Conservation (phyloP, 2,797 vertebrate genomes). For the Danio aesculapii region DNA sequence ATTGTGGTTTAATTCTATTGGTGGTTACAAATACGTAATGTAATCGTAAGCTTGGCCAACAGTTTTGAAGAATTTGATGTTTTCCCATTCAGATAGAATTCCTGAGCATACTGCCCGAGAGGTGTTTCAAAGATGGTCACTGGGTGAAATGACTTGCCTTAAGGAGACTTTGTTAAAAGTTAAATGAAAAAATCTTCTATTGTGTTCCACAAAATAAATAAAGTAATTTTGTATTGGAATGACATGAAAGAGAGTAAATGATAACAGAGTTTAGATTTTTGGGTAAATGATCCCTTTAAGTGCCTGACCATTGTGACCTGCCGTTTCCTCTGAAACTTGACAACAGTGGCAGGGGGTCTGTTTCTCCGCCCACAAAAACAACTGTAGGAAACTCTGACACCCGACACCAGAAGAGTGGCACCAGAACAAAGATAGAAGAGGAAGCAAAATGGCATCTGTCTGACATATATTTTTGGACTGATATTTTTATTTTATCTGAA, state of each 20-base stretch:
- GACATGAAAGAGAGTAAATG: neutral
- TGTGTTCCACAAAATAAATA: no score
- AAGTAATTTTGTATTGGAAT: neutral
- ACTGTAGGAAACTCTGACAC: slow-evolving; percentile 52
- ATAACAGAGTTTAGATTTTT: neutral
- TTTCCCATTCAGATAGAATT: no score
- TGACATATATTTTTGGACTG: slow-evolving; percentile 30
- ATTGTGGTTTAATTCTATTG: no score
- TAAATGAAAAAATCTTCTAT: no score
- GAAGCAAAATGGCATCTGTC: slow-evolving; percentile 21
- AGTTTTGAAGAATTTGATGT: no score
- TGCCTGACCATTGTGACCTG: slow-evolving; percentile 38
- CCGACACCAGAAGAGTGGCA: slow-evolving; percentile 32
- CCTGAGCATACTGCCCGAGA: no score
- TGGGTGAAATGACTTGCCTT: no score
- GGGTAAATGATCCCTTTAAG: neutral
- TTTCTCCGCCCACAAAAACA: slow-evolving; percentile 27
- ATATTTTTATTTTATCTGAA: neutral
- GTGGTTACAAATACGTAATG: no score
- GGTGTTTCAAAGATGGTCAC: no score
- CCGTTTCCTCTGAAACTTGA: slow-evolving; percentile 31
- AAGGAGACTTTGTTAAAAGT: no score
- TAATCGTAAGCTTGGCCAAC: no score
- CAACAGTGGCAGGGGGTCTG: slow-evolving; percentile 35
- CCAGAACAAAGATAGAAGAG: slow-evolving; percentile 11